Percentiles rank a stretch among this genome's conserved stretches.
Evolutionary conservation across 2,113 vertebrate species (phyloP).

Genomic region (Pionites leucogaster): DNA sequence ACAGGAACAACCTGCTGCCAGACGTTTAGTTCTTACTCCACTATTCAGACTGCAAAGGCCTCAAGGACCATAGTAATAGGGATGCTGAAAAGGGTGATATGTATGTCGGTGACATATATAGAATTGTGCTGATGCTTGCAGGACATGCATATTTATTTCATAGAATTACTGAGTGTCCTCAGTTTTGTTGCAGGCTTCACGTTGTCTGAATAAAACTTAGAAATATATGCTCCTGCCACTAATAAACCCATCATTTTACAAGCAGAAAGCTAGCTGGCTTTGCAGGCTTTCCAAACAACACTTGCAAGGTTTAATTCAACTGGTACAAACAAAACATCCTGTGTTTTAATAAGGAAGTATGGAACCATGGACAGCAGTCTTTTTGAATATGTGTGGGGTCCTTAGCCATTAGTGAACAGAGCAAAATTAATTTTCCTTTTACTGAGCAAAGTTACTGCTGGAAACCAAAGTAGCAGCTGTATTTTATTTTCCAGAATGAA

Average conservation of each 20-base stretch:
- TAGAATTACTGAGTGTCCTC: neutral
- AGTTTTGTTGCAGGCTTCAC: neutral
- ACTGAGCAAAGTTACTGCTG: neutral
- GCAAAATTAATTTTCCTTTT: neutral
- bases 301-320: neutral
- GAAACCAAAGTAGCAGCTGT: neutral
- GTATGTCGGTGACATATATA: neutral
- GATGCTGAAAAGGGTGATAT: neutral
- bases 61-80: neutral
- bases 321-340: neutral
- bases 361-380: neutral
- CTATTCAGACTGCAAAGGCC: neutral
- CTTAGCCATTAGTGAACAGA: neutral
- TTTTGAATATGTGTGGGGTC: neutral
- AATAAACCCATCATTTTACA: neutral
- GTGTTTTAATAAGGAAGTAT: neutral
- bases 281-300: neutral
- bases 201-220: neutral
- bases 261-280: neutral
- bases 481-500: neutral
- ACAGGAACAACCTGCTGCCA: neutral
- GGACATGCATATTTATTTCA: neutral
- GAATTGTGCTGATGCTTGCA: neutral
- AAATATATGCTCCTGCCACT: neutral
- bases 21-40: neutral